Percentiles rank a stretch among this genome's conserved stretches.
Conservation (phyloP, 1,140 invertebrate genomes). For the Chlorops oryzae region DNA sequence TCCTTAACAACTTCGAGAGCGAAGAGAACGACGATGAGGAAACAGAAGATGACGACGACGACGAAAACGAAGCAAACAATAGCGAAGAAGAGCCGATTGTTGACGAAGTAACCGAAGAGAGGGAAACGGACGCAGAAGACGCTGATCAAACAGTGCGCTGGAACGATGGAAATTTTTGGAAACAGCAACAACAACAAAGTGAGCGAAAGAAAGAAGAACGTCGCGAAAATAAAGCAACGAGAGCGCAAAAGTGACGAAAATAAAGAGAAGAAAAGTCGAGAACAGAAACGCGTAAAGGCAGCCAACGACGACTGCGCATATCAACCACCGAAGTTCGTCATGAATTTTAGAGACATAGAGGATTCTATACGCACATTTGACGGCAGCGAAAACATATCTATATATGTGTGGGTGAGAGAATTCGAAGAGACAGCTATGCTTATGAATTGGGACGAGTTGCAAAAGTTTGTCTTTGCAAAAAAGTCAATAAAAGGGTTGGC, state of each 20-base stretch:
- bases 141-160: conserved; percentile 1
- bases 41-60: neutral
- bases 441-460: conserved; percentile 3
- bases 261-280: no score
- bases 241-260: neutral
- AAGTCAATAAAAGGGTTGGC: conserved; percentile 3
- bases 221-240: neutral
- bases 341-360: conserved; percentile 14
- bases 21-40: neutral
- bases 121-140: no score
- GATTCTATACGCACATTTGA: conserved; percentile 1
- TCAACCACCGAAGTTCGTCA: neutral
- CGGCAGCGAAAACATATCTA: conserved; percentile 6
- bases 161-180: neutral
- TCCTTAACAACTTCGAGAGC: neutral
- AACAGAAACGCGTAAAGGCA: neutral
- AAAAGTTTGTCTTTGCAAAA: conserved; percentile 6
- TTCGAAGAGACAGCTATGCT: conserved; percentile 7
- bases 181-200: neutral
- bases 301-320: neutral
- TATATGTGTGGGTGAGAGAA: conserved; percentile 10
- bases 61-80: conserved; percentile 8
- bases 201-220: neutral
- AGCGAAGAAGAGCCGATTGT: no score
- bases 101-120: no score